A percentile compares a stretch with the other conserved stretches of the same genome.
phyloP scores from a whole-genome alignment of 2,888 invertebrate species.

The Camptogramma bilineatum region DNA sequence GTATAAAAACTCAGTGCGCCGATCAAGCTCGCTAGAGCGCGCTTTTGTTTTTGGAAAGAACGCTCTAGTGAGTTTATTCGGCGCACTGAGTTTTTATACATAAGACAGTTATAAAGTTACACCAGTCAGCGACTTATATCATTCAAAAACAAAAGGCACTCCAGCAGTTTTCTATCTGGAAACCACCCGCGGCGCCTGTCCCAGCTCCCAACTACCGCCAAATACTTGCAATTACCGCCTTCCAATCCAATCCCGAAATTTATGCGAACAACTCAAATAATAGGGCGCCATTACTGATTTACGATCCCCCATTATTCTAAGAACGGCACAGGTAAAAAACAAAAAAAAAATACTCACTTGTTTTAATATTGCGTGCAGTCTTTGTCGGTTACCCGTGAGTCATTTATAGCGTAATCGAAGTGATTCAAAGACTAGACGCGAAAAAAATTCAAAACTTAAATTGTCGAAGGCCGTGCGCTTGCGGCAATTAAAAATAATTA shows the following conservation, averaged over 20 bases:
- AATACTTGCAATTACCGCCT: conserved; percentile 59
- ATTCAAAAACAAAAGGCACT: conserved; percentile 29
- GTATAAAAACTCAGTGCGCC: too few relatives aligned
- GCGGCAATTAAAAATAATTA: conserved; percentile 86
- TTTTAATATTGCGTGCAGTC: conserved; percentile 61
- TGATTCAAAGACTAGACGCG: conserved; percentile 80
- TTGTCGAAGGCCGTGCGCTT: conserved; percentile 79
- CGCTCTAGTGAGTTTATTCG: too few relatives aligned
- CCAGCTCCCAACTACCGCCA: conserved; percentile 49
- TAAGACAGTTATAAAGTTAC: conserved; percentile 13
- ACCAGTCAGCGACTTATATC: conserved; percentile 19
- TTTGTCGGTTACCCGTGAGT: conserved; percentile 59
- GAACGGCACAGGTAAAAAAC: conserved; percentile 72
- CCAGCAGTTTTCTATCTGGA: conserved; percentile 42
- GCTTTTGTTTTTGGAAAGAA: too few relatives aligned
- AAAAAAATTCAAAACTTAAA: conserved; percentile 77
- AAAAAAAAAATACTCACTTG: conserved; percentile 65
- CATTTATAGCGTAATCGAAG: conserved; percentile 72
- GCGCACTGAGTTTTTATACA: too few relatives aligned
- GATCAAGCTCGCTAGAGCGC: too few relatives aligned
- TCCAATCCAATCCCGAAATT: conserved; percentile 60
- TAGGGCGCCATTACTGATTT: conserved; percentile 82
- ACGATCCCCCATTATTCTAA: conserved; percentile 73
- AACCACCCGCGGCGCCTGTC: conserved; percentile 68
- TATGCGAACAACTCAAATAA: conserved; percentile 78